A percentile compares a stretch with the other conserved stretches of the same genome.
phyloP scores from a whole-genome alignment of 1,140 invertebrate genomes.

The Hyposmocoma kahamanoa region DNA sequence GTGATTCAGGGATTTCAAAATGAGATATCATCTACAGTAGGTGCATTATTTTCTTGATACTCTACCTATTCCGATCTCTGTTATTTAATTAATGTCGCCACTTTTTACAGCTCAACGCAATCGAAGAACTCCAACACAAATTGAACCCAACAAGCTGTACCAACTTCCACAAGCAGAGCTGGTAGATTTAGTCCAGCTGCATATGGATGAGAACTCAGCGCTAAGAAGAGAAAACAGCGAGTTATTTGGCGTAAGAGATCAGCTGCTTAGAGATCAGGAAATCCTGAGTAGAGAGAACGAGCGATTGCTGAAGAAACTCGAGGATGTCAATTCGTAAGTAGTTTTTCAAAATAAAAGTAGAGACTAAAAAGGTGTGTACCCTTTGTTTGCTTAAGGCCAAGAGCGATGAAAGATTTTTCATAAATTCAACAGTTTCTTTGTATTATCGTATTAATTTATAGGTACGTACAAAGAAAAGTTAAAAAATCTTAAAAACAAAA shows the following conservation, averaged over 20 bases:
- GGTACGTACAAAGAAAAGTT: too few relatives aligned
- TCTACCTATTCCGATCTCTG: neutral
- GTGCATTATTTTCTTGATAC: too few relatives aligned
- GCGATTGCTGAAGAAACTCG: slow-evolving; percentile 87
- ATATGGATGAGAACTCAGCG: slow-evolving; percentile 90
- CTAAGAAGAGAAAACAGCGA: slow-evolving; percentile 91
- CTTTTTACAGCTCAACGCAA: slow-evolving; percentile 27
- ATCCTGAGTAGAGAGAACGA: slow-evolving; percentile 93
- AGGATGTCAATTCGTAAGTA: slow-evolving; percentile 88
- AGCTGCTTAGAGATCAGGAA: slow-evolving; percentile 90
- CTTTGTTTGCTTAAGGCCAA: too few relatives aligned
- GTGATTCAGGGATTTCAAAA: too few relatives aligned
- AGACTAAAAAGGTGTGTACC: too few relatives aligned
- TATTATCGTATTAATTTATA: too few relatives aligned
- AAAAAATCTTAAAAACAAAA: too few relatives aligned
- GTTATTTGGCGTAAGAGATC: slow-evolving; percentile 85
- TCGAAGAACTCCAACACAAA: slow-evolving; percentile 68
- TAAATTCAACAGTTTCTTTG: too few relatives aligned
- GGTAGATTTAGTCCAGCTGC: slow-evolving; percentile 83
- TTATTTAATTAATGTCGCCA: neutral
- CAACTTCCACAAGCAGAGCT: slow-evolving; percentile 82
- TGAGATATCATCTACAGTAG: too few relatives aligned
- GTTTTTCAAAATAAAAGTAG: neutral
- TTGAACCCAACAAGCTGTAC: slow-evolving; percentile 82
- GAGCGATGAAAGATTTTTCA: too few relatives aligned